A percentile compares a stretch with the other conserved stretches of the same genome.
Evolutionary conservation across 1,140 invertebrate species (phyloP).

Genomic region (Drosophila nebulosa): DNA sequence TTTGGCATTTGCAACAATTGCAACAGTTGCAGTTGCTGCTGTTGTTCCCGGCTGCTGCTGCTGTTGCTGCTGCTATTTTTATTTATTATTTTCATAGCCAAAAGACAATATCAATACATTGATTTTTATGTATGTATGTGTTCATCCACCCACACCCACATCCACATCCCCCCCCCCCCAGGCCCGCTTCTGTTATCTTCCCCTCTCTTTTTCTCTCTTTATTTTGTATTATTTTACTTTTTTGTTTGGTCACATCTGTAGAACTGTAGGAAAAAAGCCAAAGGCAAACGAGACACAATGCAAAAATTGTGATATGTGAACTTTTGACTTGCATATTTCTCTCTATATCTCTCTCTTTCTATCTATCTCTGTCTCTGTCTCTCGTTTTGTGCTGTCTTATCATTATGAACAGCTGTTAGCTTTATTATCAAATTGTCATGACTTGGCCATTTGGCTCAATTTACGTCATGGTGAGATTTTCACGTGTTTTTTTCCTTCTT

Average conservation of each 20-base stretch:
- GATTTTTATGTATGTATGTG: conserved; percentile 37
- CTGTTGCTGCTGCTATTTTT: conserved; percentile 50
- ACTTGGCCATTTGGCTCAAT: conserved; percentile 69
- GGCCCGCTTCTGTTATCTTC: no score
- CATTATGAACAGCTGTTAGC: conserved; percentile 39
- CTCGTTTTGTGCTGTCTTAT: conserved; percentile 17
- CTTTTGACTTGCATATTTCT: neutral
- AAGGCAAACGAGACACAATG: neutral
- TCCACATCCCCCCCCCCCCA: no score
- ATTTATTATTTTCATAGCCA: conserved; percentile 68
- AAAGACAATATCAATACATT: conserved; percentile 69
- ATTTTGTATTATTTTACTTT: neutral
- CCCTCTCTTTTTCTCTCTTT: neutral
- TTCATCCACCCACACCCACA: neutral
- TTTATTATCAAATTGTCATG: conserved; percentile 76
- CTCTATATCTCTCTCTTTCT: neutral
- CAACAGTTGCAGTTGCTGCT: conserved; percentile 46
- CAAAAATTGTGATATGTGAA: neutral
- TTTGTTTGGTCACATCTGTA: neutral
- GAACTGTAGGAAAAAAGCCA: neutral
- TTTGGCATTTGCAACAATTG: conserved; percentile 62
- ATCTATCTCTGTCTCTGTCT: neutral
- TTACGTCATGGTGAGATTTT: conserved; percentile 63
- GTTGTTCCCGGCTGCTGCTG: conserved; percentile 10
- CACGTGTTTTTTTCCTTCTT: conserved; percentile 14